Base-by-base conservation (phyloP, 2,113 vertebrate genomes). In the Pelodiscus sinensis region DNA sequence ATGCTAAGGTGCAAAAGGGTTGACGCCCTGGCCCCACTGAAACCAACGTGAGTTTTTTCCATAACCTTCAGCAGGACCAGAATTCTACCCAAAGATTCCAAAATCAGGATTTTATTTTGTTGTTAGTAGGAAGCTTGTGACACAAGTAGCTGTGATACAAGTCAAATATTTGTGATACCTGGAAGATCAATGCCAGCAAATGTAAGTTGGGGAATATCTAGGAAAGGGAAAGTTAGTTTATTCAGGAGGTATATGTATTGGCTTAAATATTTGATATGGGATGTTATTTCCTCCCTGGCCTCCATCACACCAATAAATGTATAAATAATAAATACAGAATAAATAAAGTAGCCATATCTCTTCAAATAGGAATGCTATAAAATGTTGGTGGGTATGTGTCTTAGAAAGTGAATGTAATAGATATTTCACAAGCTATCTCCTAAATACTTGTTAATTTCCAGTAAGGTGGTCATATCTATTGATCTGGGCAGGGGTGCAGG, bases 1-100 rank as follows among this genome's bases (percentile, higher is more conserved):
- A 78, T 52, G 35, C 0, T 0, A 56, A 65, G n/a, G 65, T 71
- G n/a, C 19, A 71, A 31, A 71, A 21, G 65, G n/a, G 0, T 35
- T 71, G 65, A 35, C 31, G 9, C 10, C 9, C 25, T 62, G 5
- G 12, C 25, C 65, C 18, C 65, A 71, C n/a, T 35, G 31, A 71
- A 71, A 35, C n/a, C 65, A 35, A 35, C 21, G n/a, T 4, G 5
- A 21, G 24, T 29, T 62, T 62, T 71, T 62, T 71, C 8, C 8
- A 10, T 71, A 35, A 29, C 35, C 18, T 35, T 71, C 65, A 71
- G 18, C 12, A 2, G 58, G 25, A 62, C 58, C 25, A 35, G 19
- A 15, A 35, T 71, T 71, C 10, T n/a, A 71, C n/a, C 11, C 18
- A 18, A 71, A 35, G n/a, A 71, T 71, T 35, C 24, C 24, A 2